Evolutionary conservation across 1,140 invertebrate species (phyloP).

Genomic region (Tetramorium simillimum): DNA sequence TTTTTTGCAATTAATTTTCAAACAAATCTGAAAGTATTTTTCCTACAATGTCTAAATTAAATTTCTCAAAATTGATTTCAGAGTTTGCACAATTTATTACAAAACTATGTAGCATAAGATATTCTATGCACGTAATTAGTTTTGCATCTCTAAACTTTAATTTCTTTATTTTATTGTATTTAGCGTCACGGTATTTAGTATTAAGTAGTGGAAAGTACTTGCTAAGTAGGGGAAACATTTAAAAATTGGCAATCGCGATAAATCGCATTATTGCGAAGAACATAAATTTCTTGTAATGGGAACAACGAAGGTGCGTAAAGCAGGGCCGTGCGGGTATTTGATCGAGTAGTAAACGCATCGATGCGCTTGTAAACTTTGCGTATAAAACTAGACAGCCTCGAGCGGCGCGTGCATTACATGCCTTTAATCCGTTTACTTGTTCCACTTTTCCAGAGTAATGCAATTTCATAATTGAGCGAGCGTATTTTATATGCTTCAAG

Average conservation of each 20-base stretch:
- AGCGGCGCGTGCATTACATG: conserved; percentile 16
- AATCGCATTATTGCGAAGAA: background rate
- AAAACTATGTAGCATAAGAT: background rate
- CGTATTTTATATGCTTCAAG: conserved; percentile 16
- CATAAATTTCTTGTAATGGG: conserved; percentile 1
- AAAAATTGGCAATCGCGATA: background rate
- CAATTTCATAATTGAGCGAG: conserved; percentile 38
- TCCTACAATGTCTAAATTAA: background rate
- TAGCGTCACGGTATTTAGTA: background rate
- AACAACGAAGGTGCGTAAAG: conserved; percentile 50
- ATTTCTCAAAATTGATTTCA: background rate
- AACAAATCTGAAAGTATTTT: background rate
- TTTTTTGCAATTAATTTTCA: conserved; percentile 3
- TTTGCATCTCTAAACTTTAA: background rate
- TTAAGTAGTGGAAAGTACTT: too few relatives aligned
- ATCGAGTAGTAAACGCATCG: conserved; percentile 10
- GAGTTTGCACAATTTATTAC: background rate
- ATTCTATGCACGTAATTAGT: background rate
- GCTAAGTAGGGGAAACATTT: background rate
- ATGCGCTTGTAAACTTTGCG: conserved; percentile 48
- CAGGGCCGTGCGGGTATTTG: conserved; percentile 4
- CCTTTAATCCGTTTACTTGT: conserved; percentile 47
- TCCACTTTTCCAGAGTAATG: conserved; percentile 44
- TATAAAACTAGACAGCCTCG: conserved; percentile 56
- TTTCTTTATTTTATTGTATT: background rate